Conservation (phyloP, 2,113 vertebrate species). For the Ciconia boyciana region DNA sequence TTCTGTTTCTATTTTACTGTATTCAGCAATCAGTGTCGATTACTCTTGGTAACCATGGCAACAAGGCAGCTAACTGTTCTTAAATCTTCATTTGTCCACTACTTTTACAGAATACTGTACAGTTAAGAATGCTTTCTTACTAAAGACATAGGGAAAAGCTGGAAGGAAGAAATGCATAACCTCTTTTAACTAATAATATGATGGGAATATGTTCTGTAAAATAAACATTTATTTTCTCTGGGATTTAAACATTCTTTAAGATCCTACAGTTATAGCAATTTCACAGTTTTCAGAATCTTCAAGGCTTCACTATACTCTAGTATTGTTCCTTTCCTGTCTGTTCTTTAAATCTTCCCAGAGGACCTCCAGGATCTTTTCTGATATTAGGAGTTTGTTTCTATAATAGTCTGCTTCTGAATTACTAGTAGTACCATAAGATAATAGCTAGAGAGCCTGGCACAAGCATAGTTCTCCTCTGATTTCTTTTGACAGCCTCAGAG, state of each 20-base stretch:
- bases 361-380: not conserved
- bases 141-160: not conserved
- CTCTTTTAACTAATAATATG: not conserved
- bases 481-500: not conserved
- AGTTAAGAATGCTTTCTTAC: slow-evolving; percentile 38
- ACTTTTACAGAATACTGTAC: slow-evolving; percentile 65
- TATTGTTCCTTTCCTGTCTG: not conserved
- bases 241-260: not conserved
- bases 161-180: not conserved
- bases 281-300: not conserved
- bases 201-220: not conserved
- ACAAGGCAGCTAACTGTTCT: slow-evolving; percentile 69
- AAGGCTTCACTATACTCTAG: not conserved
- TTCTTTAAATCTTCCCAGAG: not conserved
- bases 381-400: not conserved
- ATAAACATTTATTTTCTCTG: not conserved
- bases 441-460: not conserved
- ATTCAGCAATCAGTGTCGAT: slow-evolving; percentile 77
- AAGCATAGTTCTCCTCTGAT: not conserved
- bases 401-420: not conserved
- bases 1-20: slow-evolving; percentile 68
- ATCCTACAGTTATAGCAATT: not conserved
- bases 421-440: not conserved
- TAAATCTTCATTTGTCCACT: slow-evolving; percentile 75
- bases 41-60: slow-evolving; percentile 72